These are phyloP conservation scores for Didymodactylos carnosus DNA, from an alignment of 2,888 invertebrate species.

Conservation along the genomic window DNA sequence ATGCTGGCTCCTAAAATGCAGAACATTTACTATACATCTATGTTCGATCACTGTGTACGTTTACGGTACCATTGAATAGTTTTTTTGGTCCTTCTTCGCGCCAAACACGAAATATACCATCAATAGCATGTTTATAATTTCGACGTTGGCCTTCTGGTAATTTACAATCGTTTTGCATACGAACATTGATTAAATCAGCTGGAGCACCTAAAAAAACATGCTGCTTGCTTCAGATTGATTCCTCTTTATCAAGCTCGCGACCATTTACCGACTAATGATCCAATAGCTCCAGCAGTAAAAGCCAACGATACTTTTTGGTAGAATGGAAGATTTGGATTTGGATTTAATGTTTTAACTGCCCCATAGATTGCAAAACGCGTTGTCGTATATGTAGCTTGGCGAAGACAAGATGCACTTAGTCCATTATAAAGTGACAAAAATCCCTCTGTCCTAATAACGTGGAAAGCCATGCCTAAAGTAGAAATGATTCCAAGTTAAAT, in stretches of 20 bases:
- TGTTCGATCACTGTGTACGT: background rate
- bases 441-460: conserved; percentile 64
- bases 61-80: conserved; percentile 5
- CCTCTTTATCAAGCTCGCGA: too few relatives aligned
- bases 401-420: conserved; percentile 70
- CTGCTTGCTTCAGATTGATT: too few relatives aligned
- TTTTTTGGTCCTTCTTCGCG: conserved; percentile 44
- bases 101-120: conserved; percentile 63
- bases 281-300: conserved; percentile 59
- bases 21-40: conserved; percentile 42
- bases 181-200: conserved; percentile 85
- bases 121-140: conserved; percentile 90
- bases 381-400: conserved; percentile 69
- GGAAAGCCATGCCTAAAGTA: conserved; percentile 45
- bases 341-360: conserved; percentile 32
- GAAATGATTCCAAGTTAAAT: background rate
- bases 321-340: conserved; percentile 47
- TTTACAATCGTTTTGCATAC: conserved; percentile 98
- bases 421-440: conserved; percentile 78
- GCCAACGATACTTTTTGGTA: conserved; percentile 54
- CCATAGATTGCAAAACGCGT: conserved; percentile 60
- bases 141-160: conserved; percentile 58
- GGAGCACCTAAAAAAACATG: conserved; percentile 54
- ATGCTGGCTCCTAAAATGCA: conserved; percentile 62
- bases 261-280: conserved; percentile 74